phyloP scores from a whole-genome alignment of 92 coral and sea anemone genomes.

The Montipora capitata region DNA sequence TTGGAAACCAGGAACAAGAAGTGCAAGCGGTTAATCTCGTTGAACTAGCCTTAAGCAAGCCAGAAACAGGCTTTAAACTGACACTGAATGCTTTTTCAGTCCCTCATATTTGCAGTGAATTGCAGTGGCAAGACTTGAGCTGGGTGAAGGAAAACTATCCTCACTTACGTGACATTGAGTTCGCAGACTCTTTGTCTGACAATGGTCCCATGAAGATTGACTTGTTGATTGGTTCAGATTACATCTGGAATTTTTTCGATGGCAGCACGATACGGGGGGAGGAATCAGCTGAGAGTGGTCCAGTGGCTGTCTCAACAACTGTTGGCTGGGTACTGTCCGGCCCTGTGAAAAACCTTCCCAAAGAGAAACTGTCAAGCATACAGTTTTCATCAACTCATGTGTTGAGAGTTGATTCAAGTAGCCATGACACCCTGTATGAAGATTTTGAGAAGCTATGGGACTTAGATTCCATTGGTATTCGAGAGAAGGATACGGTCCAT shows the following conservation, averaged over 20 bases:
- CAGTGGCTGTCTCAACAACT: slow-evolving; percentile 58
- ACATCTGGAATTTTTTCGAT: slow-evolving; percentile 46
- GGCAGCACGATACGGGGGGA: slow-evolving; percentile 29
- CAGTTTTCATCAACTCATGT: slow-evolving; percentile 48
- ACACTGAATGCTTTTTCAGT: slow-evolving; percentile 7
- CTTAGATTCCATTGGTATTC: slow-evolving; percentile 34
- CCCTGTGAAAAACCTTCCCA: slow-evolving; percentile 27
- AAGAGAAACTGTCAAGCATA: slow-evolving; percentile 35
- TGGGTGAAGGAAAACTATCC: slow-evolving; percentile 8
- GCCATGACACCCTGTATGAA: neutral
- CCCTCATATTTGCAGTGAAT: slow-evolving; percentile 27
- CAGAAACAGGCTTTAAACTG: slow-evolving; percentile 2
- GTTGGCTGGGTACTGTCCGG: slow-evolving; percentile 72
- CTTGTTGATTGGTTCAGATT: slow-evolving; percentile 35
- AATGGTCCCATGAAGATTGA: slow-evolving; percentile 23
- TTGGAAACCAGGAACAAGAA: no score
- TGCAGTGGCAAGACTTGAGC: slow-evolving; percentile 20
- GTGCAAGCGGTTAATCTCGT: slow-evolving; percentile 13
- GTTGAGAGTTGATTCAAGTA: slow-evolving; percentile 14
- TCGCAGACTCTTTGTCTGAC: slow-evolving; percentile 21
- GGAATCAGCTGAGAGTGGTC: slow-evolving; percentile 6
- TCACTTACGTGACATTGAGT: neutral
- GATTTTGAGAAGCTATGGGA: neutral
- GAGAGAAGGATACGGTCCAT: slow-evolving; percentile 33
- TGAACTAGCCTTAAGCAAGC: slow-evolving; percentile 2